A percentile compares a stretch with the other conserved stretches of the same genome.
Conservation (phyloP, 2,113 vertebrate genomes). For the Loxodonta africana region DNA sequence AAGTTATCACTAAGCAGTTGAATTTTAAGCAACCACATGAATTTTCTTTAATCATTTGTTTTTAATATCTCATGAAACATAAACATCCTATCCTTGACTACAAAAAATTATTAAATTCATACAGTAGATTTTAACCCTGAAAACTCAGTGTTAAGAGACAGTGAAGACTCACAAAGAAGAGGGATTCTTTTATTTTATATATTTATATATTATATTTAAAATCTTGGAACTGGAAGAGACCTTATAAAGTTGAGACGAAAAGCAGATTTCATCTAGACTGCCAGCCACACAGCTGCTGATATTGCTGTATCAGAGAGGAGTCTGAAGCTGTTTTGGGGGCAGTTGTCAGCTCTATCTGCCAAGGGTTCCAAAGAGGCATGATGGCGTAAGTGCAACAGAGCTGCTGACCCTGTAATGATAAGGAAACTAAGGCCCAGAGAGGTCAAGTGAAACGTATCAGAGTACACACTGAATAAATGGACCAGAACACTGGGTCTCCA, state of each 20-base stretch:
- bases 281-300: not conserved
- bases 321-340: not conserved
- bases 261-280: slow-evolving; percentile 44
- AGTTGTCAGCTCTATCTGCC: not conserved
- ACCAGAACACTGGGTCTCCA: not conserved
- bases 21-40: slow-evolving; percentile 25
- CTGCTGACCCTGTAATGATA: slow-evolving; percentile 29
- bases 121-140: slow-evolving; percentile 10
- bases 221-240: not conserved
- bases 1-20: slow-evolving; percentile 12
- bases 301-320: slow-evolving; percentile 22
- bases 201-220: not conserved
- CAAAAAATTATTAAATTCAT: slow-evolving; percentile 61
- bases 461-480: not conserved
- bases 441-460: slow-evolving; percentile 37
- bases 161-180: not conserved
- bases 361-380: not conserved
- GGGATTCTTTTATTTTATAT: not conserved
- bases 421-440: slow-evolving; percentile 11
- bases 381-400: not conserved
- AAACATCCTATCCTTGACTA: slow-evolving; percentile 31
- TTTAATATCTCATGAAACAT: slow-evolving; percentile 51
- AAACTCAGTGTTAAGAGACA: not conserved
- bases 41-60: slow-evolving; percentile 55
- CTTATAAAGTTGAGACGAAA: slow-evolving; percentile 18